A percentile compares a stretch with the other conserved stretches of the same genome.
These are phyloP conservation scores for Hippoglossus stenolepis DNA, from an alignment of 2,113 vertebrate genomes.

Conservation along the genomic window DNA sequence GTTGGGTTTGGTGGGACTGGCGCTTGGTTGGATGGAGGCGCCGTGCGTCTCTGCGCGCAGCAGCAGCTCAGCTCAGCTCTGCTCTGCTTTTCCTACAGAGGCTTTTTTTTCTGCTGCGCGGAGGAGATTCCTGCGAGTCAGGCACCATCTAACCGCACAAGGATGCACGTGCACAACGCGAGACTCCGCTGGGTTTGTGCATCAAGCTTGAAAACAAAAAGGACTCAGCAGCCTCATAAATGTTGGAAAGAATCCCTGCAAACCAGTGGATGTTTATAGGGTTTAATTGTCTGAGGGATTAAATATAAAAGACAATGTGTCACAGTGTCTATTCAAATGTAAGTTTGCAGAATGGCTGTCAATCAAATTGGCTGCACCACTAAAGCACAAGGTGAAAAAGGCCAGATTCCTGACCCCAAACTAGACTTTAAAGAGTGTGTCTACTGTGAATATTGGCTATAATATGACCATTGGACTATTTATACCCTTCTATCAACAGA, in stretches of 20 bases:
- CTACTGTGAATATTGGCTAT: conserved; percentile 31
- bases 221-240: not conserved
- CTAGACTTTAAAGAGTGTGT: conserved; percentile 41
- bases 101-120: conserved; percentile 65
- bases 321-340: not conserved
- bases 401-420: conserved; percentile 7
- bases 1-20: conserved; percentile 39
- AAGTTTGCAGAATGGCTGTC: not conserved
- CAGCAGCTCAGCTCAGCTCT: conserved; percentile 7
- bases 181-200: not conserved
- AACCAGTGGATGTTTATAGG: not conserved
- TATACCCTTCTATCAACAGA: conserved; percentile 23
- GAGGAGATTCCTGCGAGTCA: conserved; percentile 75
- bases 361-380: not conserved
- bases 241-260: not conserved
- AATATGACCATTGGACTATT: conserved; percentile 47
- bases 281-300: not conserved
- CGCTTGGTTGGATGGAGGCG: conserved; percentile 72
- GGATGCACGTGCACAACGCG: conserved; percentile 16
- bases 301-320: not conserved
- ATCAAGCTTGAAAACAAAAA: not conserved
- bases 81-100: conserved; percentile 57
- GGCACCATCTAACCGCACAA: conserved; percentile 71
- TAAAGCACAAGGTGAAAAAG: too few relatives aligned
- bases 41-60: conserved; percentile 67